phyloP scores from a whole-genome alignment of 1,140 invertebrate genomes.

The Brachionus sp. region DNA sequence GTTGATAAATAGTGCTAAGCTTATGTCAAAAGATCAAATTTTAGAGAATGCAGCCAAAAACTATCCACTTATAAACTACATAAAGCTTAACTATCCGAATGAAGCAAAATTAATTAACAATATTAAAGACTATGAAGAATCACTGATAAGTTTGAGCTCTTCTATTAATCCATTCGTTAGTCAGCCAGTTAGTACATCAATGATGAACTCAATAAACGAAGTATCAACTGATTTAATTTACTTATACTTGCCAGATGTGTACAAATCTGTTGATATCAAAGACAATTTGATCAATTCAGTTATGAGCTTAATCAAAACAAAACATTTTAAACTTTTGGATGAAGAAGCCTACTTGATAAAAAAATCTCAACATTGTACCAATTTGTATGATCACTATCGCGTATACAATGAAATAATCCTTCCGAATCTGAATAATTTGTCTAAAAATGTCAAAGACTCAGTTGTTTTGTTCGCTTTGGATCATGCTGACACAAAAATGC shows the following conservation, averaged over 20 bases:
- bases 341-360: conserved; percentile 42
- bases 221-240: background rate
- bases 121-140: conserved; percentile 43
- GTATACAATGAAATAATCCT: conserved; percentile 44
- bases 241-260: conserved; percentile 32
- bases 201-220: background rate
- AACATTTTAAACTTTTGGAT: conserved; percentile 19
- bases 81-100: conserved; percentile 23
- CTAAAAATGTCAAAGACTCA: conserved; percentile 44
- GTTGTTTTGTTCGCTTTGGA: conserved; percentile 45
- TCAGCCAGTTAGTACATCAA: background rate
- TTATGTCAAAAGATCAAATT: conserved; percentile 14
- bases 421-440: conserved; percentile 41
- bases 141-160: conserved; percentile 25
- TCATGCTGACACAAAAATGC: conserved; percentile 41
- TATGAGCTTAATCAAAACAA: conserved; percentile 26
- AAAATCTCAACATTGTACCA: background rate
- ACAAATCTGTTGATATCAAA: conserved; percentile 37
- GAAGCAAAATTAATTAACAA: background rate
- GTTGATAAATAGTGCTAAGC: background rate
- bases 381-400: conserved; percentile 42
- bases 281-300: conserved; percentile 28
- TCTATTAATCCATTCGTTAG: conserved; percentile 27
- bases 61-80: conserved; percentile 35
- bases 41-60: conserved; percentile 39